Base-by-base conservation (phyloP, 2,888 invertebrate genomes). In the Oegoconia quadripuncta region DNA sequence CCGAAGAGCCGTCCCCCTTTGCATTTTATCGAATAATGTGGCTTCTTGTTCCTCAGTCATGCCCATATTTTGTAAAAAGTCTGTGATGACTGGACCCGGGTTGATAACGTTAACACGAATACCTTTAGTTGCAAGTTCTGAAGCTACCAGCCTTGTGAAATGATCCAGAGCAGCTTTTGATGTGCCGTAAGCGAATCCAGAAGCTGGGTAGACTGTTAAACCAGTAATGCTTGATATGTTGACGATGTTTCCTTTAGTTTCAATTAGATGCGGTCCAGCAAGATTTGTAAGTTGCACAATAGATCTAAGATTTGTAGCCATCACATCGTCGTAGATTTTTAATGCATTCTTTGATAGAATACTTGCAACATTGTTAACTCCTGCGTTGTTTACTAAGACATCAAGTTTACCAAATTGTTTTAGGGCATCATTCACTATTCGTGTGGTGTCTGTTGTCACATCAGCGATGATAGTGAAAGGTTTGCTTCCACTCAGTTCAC, bases 81-180 rank as follows among this genome's bases (percentile, higher is more conserved):
- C 37, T 8, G 41, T 41, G 2, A 15, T 28, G 1, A 41, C 41
- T 22, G 41, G 41, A 3, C 41, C 41, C 4, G 41, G 41, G 18
- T 41, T 41, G 1, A 41, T 93, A 1, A 35, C 37, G 17, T 61
- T 59, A 1, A 61, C 59, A 37, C 61, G 41, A 1, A 61, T 49
- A 1, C 54, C 55, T 25, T 50, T 29, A 1, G 15, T 3, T n/a
- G 92, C 93, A 29, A 94, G 72, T 59, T 94, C 96, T 33, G 96
- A 72, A n/a, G 61, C 62, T n/a, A 44, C 43, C n/a, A 32, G 34
- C 11, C 51, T 47, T 7, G 61, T 55, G 22, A 64, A 64, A 26
- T 51, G 49, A 25, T 47, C 41, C 1, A 59, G n/a, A 3, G 33
- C 50, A n/a, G 50, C 55, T 25, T 55, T 59, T 0, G 50, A 46